Conservation (phyloP, 2,888 invertebrate genomes). For the Acrobasis consociella region DNA sequence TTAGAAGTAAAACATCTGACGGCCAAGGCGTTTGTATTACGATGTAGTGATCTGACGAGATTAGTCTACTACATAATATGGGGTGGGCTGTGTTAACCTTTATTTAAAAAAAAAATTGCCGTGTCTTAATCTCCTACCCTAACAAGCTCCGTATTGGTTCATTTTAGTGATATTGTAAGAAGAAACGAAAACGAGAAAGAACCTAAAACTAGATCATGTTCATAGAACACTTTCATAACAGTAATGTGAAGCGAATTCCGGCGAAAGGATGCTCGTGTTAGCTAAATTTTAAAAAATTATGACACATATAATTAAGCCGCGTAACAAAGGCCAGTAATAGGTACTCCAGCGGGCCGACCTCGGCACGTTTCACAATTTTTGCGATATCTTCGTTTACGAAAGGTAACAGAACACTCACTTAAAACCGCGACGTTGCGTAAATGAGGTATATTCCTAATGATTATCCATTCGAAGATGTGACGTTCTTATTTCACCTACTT, state of each 20-base stretch:
- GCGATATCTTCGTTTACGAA: constrained; percentile 75
- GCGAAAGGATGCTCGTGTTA: constrained; percentile 7
- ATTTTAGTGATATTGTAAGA: no score
- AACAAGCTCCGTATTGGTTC: no score
- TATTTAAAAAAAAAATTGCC: no score
- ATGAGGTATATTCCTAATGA: constrained; percentile 41
- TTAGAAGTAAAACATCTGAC: no score
- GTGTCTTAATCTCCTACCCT: no score
- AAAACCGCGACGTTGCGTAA: constrained; percentile 51
- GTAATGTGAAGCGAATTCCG: neutral
- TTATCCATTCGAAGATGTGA: constrained; percentile 38
- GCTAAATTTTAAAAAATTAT: constrained; percentile 43
- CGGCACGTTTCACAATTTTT: constrained; percentile 66
- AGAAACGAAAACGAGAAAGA: no score
- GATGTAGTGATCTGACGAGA: no score
- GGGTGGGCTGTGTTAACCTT: no score
- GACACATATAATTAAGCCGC: constrained; percentile 50
- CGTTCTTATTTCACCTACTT: constrained; percentile 8
- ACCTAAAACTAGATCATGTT: neutral
- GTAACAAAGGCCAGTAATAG: constrained; percentile 53
- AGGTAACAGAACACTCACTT: constrained; percentile 58
- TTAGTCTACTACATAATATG: no score
- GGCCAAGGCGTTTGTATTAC: no score
- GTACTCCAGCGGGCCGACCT: constrained; percentile 50
- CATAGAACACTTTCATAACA: constrained; percentile 2